A percentile compares a stretch with the other conserved stretches of the same genome.
Conservation (phyloP, 2,888 invertebrate genomes). For the Aleiodes testaceus region DNA sequence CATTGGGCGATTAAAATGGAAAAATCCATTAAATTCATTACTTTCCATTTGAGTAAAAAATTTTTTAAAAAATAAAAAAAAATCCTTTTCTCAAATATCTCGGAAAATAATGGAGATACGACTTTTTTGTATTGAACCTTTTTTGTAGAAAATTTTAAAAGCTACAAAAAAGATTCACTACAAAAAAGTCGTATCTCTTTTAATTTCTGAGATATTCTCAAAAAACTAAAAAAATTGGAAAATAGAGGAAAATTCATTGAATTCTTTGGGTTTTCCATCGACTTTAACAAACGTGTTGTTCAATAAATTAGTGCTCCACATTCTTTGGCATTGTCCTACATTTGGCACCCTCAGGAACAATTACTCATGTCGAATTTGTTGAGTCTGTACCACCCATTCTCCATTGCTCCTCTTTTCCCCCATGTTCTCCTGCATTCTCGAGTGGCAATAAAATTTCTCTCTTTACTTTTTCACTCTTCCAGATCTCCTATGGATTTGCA, state of each 20-base stretch:
- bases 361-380: slow-evolving; percentile 50
- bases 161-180: no score
- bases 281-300: neutral
- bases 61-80: no score
- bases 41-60: no score
- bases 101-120: no score
- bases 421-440: slow-evolving; percentile 29
- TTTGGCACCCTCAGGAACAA: slow-evolving; percentile 45
- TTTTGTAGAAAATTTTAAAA: no score
- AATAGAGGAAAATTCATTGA: neutral
- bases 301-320: slow-evolving; percentile 24
- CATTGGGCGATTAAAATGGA: no score
- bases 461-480: neutral
- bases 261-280: neutral
- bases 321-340: slow-evolving; percentile 47
- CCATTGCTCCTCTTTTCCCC: neutral
- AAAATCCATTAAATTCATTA: no score
- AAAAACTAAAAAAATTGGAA: no score
- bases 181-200: no score
- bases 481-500: neutral
- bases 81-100: no score
- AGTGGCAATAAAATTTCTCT: slow-evolving; percentile 41
- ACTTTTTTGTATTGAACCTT: no score
- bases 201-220: no score
- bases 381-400: slow-evolving; percentile 19